Conservation (phyloP, 30 jellyfish, hydroid and myxozoan species). For the Aurelia sp. region DNA sequence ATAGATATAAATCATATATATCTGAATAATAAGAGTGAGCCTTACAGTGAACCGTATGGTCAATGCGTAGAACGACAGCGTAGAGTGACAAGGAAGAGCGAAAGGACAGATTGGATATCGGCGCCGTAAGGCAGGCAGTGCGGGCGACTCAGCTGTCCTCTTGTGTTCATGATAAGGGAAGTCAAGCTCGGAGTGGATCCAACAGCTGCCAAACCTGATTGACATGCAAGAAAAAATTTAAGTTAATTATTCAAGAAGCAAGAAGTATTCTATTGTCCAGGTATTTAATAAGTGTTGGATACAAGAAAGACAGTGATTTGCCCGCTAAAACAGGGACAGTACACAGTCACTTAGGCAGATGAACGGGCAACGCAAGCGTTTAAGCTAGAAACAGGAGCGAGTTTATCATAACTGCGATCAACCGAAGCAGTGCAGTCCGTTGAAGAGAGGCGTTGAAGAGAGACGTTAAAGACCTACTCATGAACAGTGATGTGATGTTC, state of each 20-base stretch:
- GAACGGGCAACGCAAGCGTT: neutral
- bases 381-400: neutral
- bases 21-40: too few species aligned
- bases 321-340: neutral
- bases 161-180: neutral
- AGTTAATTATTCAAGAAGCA: slow-evolving; percentile 49
- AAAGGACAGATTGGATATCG: too few species aligned
- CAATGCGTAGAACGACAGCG: too few species aligned
- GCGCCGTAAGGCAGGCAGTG: neutral
- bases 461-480: neutral
- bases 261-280: slow-evolving; percentile 47
- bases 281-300: slow-evolving; percentile 56
- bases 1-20: too few species aligned
- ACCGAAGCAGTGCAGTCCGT: too few species aligned
- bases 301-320: slow-evolving; percentile 58
- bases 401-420: too few species aligned
- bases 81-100: too few species aligned
- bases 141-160: neutral
- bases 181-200: neutral
- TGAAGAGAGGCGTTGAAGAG: neutral
- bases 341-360: neutral
- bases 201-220: slow-evolving; percentile 63
- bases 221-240: slow-evolving; percentile 35
- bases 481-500: neutral
- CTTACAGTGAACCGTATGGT: too few species aligned